Conservation (phyloP, 2,113 vertebrate genomes). For the Mandrillus leucophaeus region DNA sequence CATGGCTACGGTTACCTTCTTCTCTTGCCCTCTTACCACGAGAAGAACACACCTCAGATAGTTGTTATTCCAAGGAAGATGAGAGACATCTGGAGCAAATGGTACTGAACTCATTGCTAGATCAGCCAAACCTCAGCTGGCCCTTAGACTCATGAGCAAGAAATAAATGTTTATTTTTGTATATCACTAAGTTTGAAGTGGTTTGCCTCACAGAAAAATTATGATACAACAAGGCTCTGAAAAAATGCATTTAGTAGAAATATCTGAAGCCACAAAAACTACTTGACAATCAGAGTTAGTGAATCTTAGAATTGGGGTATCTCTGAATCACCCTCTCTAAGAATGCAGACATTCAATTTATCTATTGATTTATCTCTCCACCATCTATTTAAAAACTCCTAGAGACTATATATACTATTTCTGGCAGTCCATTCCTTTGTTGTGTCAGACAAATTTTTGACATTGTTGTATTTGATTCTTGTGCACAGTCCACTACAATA, state of each 20-base stretch:
- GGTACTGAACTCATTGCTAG: background rate
- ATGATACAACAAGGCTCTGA: background rate
- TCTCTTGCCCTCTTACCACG: background rate
- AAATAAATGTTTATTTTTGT: background rate
- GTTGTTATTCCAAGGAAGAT: background rate
- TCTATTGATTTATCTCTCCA: background rate
- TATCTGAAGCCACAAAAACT: background rate
- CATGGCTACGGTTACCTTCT: background rate
- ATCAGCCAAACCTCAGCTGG: background rate
- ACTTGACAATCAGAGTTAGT: background rate
- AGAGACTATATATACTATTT: background rate
- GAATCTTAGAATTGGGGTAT: background rate
- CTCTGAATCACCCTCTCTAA: background rate
- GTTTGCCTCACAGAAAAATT: background rate
- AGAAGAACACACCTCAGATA: background rate
- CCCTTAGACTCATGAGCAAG: background rate
- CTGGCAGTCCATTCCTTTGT: background rate
- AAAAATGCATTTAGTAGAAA: slow-evolving; percentile 3
- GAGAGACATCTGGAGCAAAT: background rate
- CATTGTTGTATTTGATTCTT: background rate
- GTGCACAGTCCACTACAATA: background rate
- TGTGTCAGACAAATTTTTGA: background rate
- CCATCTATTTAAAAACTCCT: background rate
- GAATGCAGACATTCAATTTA: background rate
- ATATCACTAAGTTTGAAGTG: background rate